Conservation (phyloP, 2,888 invertebrate species). For the Bellardia pandia region DNA sequence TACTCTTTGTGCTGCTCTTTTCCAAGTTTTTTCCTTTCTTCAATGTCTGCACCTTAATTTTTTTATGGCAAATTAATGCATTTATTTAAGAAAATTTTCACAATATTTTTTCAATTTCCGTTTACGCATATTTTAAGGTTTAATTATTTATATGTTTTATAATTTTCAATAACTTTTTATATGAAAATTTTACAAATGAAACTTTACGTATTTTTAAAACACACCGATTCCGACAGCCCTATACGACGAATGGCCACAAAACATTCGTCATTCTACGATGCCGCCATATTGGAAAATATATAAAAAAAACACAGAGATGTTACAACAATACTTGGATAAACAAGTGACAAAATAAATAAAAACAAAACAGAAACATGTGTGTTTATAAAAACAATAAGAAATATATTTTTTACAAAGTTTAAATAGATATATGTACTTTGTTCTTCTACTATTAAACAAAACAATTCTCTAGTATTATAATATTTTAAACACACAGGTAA, state of each 20-base stretch:
- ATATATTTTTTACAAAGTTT: background rate
- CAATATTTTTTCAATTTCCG: conserved; percentile 68
- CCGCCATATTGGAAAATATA: conserved; percentile 72
- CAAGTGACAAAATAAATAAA: conserved; percentile 17
- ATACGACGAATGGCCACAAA: conserved; percentile 71
- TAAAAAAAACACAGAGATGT: conserved; percentile 58
- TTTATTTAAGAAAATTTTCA: conserved; percentile 45
- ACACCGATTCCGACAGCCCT: conserved; percentile 73
- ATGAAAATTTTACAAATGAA: conserved; percentile 50
- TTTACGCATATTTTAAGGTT: conserved; percentile 71
- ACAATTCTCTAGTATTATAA: background rate
- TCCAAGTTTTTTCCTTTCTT: conserved; percentile 42
- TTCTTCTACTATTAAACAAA: background rate
- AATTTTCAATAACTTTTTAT: conserved; percentile 55
- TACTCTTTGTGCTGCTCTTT: conserved; percentile 68
- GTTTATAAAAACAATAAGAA: background rate
- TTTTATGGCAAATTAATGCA: conserved; percentile 37
- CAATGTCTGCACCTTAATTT: conserved; percentile 68
- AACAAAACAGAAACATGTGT: background rate
- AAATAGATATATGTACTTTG: background rate
- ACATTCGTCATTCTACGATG: conserved; percentile 74
- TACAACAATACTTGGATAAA: conserved; percentile 17
- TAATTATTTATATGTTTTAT: conserved; percentile 52
- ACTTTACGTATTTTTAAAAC: conserved; percentile 54
- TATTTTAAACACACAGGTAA: background rate